Conservation (phyloP, 2,888 invertebrate genomes). For the Blastobasis adustella region DNA sequence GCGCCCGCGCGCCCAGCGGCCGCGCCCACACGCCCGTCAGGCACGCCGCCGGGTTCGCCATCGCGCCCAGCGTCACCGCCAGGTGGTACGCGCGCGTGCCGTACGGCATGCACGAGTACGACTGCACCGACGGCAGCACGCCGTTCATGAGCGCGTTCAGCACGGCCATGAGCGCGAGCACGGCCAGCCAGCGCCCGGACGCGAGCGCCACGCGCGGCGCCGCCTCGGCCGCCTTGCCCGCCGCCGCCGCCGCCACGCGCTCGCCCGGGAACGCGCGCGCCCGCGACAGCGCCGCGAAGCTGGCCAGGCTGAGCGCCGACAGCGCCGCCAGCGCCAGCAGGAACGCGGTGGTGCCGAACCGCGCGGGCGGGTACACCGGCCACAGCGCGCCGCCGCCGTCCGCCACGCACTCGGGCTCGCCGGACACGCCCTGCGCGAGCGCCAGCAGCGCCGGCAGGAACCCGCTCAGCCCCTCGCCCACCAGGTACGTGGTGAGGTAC, state of each 20-base stretch:
- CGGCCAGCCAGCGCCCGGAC: constrained; percentile 36
- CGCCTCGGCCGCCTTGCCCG: constrained; percentile 77
- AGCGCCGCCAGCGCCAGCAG: constrained; percentile 78
- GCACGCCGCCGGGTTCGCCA: constrained; percentile 88
- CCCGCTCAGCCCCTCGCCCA: constrained; percentile 89
- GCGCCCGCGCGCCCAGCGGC: constrained; percentile 58
- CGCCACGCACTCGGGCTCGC: constrained; percentile 70
- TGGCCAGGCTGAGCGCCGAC: constrained; percentile 76
- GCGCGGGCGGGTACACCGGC: constrained; percentile 62
- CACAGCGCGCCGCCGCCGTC: constrained; percentile 40
- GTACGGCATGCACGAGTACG: constrained; percentile 88
- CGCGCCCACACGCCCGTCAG: constrained; percentile 77
- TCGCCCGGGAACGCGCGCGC: constrained; percentile 43
- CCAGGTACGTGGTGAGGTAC: constrained; percentile 87
- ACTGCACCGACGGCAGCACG: constrained; percentile 85
- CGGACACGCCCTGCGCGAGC: constrained; percentile 85
- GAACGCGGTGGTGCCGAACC: constrained; percentile 79
- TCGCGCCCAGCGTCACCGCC: constrained; percentile 82
- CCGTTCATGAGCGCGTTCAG: constrained; percentile 85
- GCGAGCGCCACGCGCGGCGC: constrained; percentile 70
- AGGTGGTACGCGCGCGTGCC: constrained; percentile 86
- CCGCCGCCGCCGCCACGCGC: constrained; percentile 46
- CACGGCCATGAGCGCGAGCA: constrained; percentile 54
- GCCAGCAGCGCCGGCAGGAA: constrained; percentile 86
- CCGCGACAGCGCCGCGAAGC: constrained; percentile 76